Base-by-base conservation (phyloP, 2,888 invertebrate species). In the Drosophila neutralis region DNA sequence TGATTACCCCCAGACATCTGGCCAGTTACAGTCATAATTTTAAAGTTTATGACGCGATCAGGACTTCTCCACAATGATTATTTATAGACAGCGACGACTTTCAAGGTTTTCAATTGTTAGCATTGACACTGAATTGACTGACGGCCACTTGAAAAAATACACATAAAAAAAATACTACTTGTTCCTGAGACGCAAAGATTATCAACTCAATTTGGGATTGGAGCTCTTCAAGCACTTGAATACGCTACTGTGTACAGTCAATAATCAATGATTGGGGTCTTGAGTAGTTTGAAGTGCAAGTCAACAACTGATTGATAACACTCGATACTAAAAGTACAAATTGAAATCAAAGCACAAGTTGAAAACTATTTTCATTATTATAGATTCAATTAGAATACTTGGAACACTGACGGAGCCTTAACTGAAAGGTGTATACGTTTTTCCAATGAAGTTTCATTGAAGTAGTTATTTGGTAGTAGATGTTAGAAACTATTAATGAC, bases 21-120 rank as follows among this genome's bases (percentile, higher is more conserved):
- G 35, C 48, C 74, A 36, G 33, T 31, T 45, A 56, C 65, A 61
- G 83, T 73, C 80, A 69, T 40, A 42, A 70, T 45, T 60, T 59
- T 63, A 72, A 75, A 73, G 72, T 79, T 89, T 83, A 84, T 78
- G 83, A 73, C 42, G 36, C 51, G 59, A 38, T 74, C 69, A 78
- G 83, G 67, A 80, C 70, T 62, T 61, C 42, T 54, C 27, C 18
- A 40, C 42, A 57, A 27, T 45, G 52, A 65, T 71, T 74, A 65
- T 80, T 78, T 76, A 76, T 76, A 48, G 62, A 56, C 53, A 29
- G 35, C 7, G 27, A 27, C 56, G 54, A 8, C 40, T 45, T 70
- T 73, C 75, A 87, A 87, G 82, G 84, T 83, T 65, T 40, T 42
- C 51, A 42, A 29, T 36, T 29, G 33, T 24, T 49, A 33, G 42